phyloP scores from a whole-genome alignment of 2,888 invertebrate genomes.

The Brachyptera risi region DNA sequence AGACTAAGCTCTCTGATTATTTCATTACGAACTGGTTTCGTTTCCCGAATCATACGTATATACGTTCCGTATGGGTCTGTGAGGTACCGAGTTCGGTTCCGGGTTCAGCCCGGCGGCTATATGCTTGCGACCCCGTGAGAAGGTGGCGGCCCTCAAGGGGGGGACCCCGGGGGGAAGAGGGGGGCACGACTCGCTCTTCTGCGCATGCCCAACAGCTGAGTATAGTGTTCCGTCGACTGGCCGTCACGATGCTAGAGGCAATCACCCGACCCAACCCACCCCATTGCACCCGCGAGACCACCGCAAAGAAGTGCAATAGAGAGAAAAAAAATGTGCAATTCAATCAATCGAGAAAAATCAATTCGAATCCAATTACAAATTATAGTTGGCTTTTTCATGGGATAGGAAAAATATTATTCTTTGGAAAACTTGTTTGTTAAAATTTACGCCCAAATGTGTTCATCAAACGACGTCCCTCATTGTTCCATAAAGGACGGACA shows the following conservation, averaged over 20 bases:
- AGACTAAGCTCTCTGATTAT: neutral
- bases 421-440: too few species aligned
- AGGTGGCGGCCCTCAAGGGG: neutral
- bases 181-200: neutral
- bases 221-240: neutral
- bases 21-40: neutral
- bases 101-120: neutral
- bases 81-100: slow-evolving; percentile 2
- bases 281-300: too few species aligned
- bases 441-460: too few species aligned
- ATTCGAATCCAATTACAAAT: too few species aligned
- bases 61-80: too few species aligned
- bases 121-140: neutral
- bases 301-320: too few species aligned
- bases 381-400: too few species aligned
- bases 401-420: too few species aligned
- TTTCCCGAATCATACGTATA: slow-evolving; percentile 1
- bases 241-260: neutral
- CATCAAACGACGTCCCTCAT: too few species aligned
- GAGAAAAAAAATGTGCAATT: too few species aligned
- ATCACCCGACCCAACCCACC: neutral
- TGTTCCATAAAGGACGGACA: too few species aligned
- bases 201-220: neutral
- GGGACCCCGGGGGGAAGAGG: neutral
- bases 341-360: too few species aligned